Evolutionary conservation across 1,140 invertebrate species (phyloP).

Genomic region (Coelopa frigida): DNA sequence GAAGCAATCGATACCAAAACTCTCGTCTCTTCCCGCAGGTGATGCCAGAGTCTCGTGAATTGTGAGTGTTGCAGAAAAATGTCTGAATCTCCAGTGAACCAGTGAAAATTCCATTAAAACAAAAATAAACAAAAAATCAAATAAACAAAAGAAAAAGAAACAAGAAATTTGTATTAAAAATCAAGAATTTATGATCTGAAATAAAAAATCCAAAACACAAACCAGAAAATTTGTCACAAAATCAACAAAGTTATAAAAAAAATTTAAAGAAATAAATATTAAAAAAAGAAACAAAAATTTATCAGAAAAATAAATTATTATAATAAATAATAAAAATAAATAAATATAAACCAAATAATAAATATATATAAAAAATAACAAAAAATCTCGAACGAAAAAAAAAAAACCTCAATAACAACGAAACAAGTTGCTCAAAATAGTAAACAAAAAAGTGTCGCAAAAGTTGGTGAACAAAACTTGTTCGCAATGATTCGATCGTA

Average conservation of each 20-base stretch:
- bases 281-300: not conserved
- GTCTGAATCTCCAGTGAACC: no score
- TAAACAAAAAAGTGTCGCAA: not conserved
- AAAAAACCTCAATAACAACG: not conserved
- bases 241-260: not conserved
- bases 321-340: not conserved
- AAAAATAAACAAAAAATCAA: no score
- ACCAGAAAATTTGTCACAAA: not conserved
- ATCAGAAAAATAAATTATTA: conserved; percentile 1
- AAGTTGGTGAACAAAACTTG: conserved; percentile 3
- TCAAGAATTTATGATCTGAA: no score
- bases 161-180: no score
- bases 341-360: not conserved
- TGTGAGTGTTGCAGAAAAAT: no score
- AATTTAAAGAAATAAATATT: not conserved
- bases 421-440: not conserved
- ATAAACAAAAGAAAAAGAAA: no score
- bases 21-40: no score
- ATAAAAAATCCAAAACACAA: no score
- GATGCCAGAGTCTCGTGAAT: no score
- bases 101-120: no score
- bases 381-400: conserved; percentile 1
- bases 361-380: not conserved
- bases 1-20: no score
- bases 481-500: not conserved